Conservation (phyloP, 2,113 vertebrate species). For the Xenopus laevis region DNA sequence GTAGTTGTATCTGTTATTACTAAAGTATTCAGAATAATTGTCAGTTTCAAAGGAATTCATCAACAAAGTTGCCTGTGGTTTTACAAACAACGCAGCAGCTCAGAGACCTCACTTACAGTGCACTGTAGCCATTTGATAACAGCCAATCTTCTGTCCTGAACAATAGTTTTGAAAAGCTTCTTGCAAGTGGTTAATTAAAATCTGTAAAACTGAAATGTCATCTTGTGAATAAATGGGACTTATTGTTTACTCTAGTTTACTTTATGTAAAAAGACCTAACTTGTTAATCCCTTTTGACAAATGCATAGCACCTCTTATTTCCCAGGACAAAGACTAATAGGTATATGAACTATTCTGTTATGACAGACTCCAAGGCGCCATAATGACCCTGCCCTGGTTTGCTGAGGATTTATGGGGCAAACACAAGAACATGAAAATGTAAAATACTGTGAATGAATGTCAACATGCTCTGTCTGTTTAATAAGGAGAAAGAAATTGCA, state of each 20-base stretch:
- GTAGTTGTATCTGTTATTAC: no score
- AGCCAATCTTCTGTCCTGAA: conserved; percentile 19
- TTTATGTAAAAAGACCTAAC: conserved; percentile 29
- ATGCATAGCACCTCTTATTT: conserved; percentile 35
- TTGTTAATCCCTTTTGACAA: conserved; percentile 31
- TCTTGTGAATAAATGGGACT: conserved; percentile 14
- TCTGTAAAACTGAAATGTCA: conserved; percentile 15
- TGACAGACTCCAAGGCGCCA: conserved; percentile 51
- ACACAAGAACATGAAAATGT: conserved; percentile 36
- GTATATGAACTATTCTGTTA: conserved; percentile 36
- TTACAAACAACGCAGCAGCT: no score
- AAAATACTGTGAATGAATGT: conserved; percentile 39
- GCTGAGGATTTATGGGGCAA: conserved; percentile 37
- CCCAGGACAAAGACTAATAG: conserved; percentile 37
- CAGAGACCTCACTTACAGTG: no score
- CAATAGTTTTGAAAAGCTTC: conserved; percentile 1
- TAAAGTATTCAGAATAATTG: no score
- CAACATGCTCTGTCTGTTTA: conserved; percentile 46
- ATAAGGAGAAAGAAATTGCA: conserved; percentile 39
- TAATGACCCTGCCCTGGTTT: conserved; percentile 43
- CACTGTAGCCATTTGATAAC: conserved; percentile 19
- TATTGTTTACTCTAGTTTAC: conserved; percentile 30
- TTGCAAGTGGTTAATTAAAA: conserved; percentile 19
- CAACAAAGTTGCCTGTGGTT: no score
- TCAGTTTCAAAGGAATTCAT: no score